Conservation (phyloP, 1,140 invertebrate species). For the Habropoda laboriosa region DNA sequence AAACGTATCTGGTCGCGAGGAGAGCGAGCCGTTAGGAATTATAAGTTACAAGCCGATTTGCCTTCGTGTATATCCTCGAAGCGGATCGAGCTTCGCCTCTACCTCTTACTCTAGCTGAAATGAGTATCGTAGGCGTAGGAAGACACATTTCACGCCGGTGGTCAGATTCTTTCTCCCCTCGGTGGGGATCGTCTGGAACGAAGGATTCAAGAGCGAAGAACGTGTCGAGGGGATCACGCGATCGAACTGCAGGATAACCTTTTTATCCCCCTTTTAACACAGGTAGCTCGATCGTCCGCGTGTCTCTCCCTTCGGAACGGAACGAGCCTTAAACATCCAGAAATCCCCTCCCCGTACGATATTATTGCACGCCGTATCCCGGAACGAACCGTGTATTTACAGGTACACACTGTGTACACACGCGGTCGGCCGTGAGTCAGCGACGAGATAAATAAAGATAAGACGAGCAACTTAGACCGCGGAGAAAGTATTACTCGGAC, state of each 20-base stretch:
- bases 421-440: constrained; percentile 19
- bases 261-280: neutral
- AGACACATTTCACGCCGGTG: neutral
- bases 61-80: neutral
- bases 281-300: no score
- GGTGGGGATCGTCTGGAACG: neutral
- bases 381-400: neutral
- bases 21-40: constrained; percentile 21
- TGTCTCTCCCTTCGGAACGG: neutral
- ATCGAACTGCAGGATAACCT: neutral
- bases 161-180: neutral
- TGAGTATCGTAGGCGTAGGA: neutral
- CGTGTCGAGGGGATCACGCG: neutral
- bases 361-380: neutral
- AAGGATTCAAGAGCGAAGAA: neutral
- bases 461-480: constrained; percentile 1
- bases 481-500: constrained; percentile 43
- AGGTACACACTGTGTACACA: constrained; percentile 3
- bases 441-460: constrained; percentile 51
- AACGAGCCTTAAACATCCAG: no score
- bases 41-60: constrained; percentile 13
- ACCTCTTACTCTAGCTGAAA: neutral
- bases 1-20: constrained; percentile 18
- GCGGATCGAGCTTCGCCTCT: neutral
- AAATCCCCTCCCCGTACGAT: constrained; percentile 11